Base-by-base conservation (phyloP, 2,888 invertebrate species). In the Cantharis rustica region DNA sequence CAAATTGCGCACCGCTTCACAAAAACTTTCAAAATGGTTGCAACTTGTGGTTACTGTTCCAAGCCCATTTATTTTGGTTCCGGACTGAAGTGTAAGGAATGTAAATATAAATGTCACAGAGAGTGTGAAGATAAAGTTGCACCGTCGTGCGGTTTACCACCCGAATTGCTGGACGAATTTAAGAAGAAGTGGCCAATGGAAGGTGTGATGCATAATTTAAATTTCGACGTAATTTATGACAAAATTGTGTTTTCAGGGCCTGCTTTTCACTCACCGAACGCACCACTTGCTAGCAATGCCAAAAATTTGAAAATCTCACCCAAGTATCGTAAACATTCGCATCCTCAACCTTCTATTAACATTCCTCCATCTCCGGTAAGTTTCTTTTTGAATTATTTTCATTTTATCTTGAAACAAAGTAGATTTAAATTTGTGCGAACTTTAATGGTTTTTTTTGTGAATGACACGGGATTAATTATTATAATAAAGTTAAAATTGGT, bases 111-210 rank as follows among this genome's bases (percentile, higher is more conserved):
- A 84, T 95, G 95, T 86, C 95, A 95, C 88, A 90, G 93, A 87
- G 96, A 97, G 85, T 98, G 98, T 86, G 96, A 96, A 84, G 92
- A 93, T 70, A 96, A 95, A 90, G 98, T 97, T 81, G 95, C 97
- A 81, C 96, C 97, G 0, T 96, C 96, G 61, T 98, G 98, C 89
- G 96, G 96, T 26, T 89, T 98, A 81, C 96, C 97, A n/a, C 92
- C 92, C 13, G 95, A 95, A 86, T 93, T 95, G 81, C 93, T 97
- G 23, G 93, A 95, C 79, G 94, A 94, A 80, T 97, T 97, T 87
- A 94, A 93, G 86, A 93, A 93, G 86, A 93, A 92, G 82, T 89
- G 93, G 85, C 93, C 92, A 81, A 91, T 92, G 85, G 93, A 94
- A 84, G 92, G 89, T 89, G 62, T 70, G 76, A 11, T 9, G 27